These are phyloP conservation scores for Drosophila cyrtoloma DNA, from an alignment of 2,888 invertebrate species.

Conservation along the genomic window DNA sequence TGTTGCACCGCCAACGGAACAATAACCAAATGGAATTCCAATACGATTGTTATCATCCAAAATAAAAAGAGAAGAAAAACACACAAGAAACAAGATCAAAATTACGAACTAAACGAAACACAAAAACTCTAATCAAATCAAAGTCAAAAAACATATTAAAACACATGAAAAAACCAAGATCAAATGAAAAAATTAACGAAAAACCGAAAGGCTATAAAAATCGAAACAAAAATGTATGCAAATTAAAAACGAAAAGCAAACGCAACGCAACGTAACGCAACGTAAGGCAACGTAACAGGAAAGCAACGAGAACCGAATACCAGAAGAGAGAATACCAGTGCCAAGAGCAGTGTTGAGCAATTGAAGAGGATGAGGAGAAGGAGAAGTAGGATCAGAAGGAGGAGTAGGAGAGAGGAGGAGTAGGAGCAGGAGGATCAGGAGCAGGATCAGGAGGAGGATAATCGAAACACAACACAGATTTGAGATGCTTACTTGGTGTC, in stretches of 20 bases:
- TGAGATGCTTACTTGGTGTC: constrained; percentile 84
- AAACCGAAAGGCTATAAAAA: constrained; percentile 14
- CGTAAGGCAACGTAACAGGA: constrained; percentile 26
- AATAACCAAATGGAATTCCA: constrained; percentile 64
- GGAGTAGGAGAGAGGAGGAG: constrained; percentile 27
- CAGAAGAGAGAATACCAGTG: constrained; percentile 46
- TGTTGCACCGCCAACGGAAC: constrained; percentile 81
- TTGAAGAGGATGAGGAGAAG: constrained; percentile 29
- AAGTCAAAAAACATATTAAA: constrained; percentile 20
- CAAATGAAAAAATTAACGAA: constrained; percentile 27
- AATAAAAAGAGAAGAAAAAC: constrained; percentile 53
- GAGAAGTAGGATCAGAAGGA: constrained; percentile 30
- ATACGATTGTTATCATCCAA: constrained; percentile 55
- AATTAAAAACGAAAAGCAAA: constrained; percentile 18
- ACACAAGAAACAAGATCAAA: constrained; percentile 58
- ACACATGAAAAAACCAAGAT: constrained; percentile 19
- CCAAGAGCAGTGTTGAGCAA: constrained; percentile 44
- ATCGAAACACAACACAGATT: constrained; percentile 75
- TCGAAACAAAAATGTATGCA: constrained; percentile 1
- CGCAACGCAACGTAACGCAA: constrained; percentile 25
- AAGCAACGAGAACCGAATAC: constrained; percentile 52
- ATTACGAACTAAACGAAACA: constrained; percentile 57
- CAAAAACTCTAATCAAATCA: constrained; percentile 44
- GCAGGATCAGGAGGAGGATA: constrained; percentile 41
- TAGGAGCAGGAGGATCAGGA: constrained; percentile 18